phyloP scores from a whole-genome alignment of 2,113 vertebrate genomes.

The Semicossyphus pulcher region DNA sequence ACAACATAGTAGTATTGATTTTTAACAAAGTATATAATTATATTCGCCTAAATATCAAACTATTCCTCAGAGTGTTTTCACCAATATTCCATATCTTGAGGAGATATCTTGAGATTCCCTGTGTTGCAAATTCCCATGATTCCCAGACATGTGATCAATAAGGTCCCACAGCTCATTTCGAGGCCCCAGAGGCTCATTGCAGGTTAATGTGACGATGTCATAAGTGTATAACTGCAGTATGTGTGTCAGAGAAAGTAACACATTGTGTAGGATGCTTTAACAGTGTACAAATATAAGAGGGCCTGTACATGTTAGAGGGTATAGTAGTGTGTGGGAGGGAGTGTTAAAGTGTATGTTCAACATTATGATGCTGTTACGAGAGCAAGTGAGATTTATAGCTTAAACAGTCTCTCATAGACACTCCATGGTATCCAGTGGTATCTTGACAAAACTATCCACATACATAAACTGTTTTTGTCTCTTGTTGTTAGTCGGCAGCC shows the following conservation, averaged over 20 bases:
- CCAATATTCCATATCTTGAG: not conserved
- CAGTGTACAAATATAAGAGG: not conserved
- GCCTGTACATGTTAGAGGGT: not conserved
- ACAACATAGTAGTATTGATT: too few relatives aligned
- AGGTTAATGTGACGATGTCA: not conserved
- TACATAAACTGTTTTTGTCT: not conserved
- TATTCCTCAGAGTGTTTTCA: not conserved
- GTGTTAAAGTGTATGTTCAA: not conserved
- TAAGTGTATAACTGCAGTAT: not conserved
- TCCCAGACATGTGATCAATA: not conserved
- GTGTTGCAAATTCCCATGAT: not conserved
- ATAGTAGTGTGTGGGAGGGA: not conserved
- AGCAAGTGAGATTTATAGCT: conserved; percentile 17
- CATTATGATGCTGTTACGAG: conserved; percentile 2
- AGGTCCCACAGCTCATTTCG: not conserved
- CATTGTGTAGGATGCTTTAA: not conserved
- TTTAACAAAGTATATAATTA: too few relatives aligned
- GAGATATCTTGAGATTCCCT: not conserved
- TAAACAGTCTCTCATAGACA: conserved; percentile 1
- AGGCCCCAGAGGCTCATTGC: not conserved
- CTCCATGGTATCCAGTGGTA: not conserved
- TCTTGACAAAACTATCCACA: conserved; percentile 21
- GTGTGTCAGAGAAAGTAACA: not conserved
- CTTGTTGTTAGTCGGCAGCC: not conserved
- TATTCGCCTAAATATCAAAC: not conserved